These are phyloP conservation scores for Bujurquina vittata DNA, from an alignment of 2,113 vertebrate species.

Conservation along the genomic window DNA sequence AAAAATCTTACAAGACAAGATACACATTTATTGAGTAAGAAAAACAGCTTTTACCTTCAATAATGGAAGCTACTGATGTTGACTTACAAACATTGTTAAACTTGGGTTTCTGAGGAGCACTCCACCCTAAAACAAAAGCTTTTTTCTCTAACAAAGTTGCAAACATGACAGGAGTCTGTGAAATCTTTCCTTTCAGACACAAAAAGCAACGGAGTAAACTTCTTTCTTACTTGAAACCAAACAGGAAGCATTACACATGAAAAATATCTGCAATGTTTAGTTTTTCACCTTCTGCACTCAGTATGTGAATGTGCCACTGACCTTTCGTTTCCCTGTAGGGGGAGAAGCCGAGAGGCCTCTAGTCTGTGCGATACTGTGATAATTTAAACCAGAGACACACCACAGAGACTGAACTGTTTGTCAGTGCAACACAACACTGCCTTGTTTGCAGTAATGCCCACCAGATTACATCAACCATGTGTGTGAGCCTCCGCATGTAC, in stretches of 20 bases:
- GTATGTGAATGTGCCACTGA: conserved; percentile 22
- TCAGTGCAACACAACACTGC: conserved; percentile 63
- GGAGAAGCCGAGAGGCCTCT: conserved; percentile 34
- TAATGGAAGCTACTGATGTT: not conserved
- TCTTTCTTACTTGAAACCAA: conserved; percentile 2
- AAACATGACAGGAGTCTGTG: not conserved
- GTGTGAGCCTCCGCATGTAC: conserved; percentile 38
- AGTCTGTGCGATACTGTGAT: conserved; percentile 54
- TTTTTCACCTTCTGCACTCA: conserved; percentile 21
- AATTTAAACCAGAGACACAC: conserved; percentile 68
- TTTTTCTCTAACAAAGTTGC: not conserved
- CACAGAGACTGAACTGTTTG: conserved; percentile 53
- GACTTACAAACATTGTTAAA: not conserved
- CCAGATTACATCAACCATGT: conserved; percentile 64
- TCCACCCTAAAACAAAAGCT: not conserved
- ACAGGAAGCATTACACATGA: not conserved
- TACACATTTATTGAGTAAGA: not conserved
- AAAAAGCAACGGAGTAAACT: conserved; percentile 11
- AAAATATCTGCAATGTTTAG: conserved; percentile 16
- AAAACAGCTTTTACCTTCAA: not conserved
- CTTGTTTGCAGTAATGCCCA: conserved; percentile 72
- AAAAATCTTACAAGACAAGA: not conserved
- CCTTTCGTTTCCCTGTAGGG: conserved; percentile 24
- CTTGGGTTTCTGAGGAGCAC: not conserved
- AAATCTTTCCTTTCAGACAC: not conserved